Evolutionary conservation across 2,797 vertebrate species (phyloP), one percentile per base, ranked within the genome.

Genomic region (Erithacus rubecula): DNA sequence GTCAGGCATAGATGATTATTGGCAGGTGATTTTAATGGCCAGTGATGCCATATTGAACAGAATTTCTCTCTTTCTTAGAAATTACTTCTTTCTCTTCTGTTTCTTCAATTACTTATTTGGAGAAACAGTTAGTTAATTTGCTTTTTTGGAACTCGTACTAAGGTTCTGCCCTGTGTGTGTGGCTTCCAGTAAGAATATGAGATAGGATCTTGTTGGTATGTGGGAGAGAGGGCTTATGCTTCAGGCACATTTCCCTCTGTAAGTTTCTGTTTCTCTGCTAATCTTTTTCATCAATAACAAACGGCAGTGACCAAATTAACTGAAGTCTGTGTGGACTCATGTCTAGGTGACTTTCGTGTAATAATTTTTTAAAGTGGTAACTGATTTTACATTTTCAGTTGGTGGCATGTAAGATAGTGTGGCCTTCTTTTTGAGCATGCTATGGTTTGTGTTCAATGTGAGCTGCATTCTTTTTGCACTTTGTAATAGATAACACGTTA

Each of bases 391-490:
- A 0, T 64, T 87, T 74, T 56, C 0, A 0, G 4, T 62, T 67
- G 19, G 12, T 79, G 83, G 34, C 30, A 11, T 60, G 52, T 86
- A 43, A 63, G 34, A 43, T 80, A 29, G 34, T 36, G 17, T 63
- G 37, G 11, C 89, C 71, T 84, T 71, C 23, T 58, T 93, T 89
- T 59, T 46, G 70, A 89, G 53, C 20, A 6, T 39, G 12, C 47
- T 70, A 22, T 64, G 37, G 52, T 85, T 93, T 94, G 17, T 71
- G 18, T 89, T 89, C 60, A 60, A 2, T 83, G 44, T 53, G 24
- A 95, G 24, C 71, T 90, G 32, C 71, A 64, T 94, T 90, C 59
- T 89, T 94, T 77, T 68, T 90, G 44, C 52, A 81, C 70, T 91
- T 95, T 84, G 63, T 92, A 87, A 92, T 71, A 90, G 75, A 68